Evolutionary conservation across 2,888 invertebrate genomes (phyloP), one percentile per base, ranked within the genome.

Genomic region (Tipula confusa): DNA sequence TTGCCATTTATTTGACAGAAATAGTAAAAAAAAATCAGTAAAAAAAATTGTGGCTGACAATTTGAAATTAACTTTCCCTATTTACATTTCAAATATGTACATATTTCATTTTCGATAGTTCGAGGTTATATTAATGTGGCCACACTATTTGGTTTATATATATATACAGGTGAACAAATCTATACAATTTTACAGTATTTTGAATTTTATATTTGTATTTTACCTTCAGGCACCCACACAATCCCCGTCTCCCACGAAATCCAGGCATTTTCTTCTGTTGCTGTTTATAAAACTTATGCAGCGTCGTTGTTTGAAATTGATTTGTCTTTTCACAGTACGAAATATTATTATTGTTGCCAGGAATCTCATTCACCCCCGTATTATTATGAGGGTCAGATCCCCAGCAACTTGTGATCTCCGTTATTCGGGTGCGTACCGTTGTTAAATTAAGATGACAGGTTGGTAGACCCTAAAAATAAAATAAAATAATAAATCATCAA

Each of bases 171-270:
- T 64, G 7, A 64, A 24, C 1, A 7, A 11, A 24, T 64, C 6
- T 48, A 48, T 18, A 7, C 15, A n/a, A n/a, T n/a, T n/a, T n/a
- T n/a, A n/a, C n/a, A 43, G 15, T 24, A 2, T 64, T 64, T 24
- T 1, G 1, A 43, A 18, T n/a, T n/a, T 64, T 64, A 18, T 43
- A 43, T 4, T 64, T 64, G 3, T 64, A 28, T 88, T 90, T 91
- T 88, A 96, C 96, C 93, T 96, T 95, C 85, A 96, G 91, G 88
- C 96, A 96, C 87, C 96, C 95, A 92, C 96, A 96, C 92, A 92
- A 92, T 84, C 88, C 89, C 87, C 93, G 91, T 87, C 92, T 91
- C 85, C 94, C 89, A 11, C 89, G 86, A 85, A 89, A 90, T 29
- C 94, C 94, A 88, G 94, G 94, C 95, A 94, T 93, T 86, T 90